Base-by-base conservation (phyloP, 2,888 invertebrate species). In the Athrips mouffetella region DNA sequence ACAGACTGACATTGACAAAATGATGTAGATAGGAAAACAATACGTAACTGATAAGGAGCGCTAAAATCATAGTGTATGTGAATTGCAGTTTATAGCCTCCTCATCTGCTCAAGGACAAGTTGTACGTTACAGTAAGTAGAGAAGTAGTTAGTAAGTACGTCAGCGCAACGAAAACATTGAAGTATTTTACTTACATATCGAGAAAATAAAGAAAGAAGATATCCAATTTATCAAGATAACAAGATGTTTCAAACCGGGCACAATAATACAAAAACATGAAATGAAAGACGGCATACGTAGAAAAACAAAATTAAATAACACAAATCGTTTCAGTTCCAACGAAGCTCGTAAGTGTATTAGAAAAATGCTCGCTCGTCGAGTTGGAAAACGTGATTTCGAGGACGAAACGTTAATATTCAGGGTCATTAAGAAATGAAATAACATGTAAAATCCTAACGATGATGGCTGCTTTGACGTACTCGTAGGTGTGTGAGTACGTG, bases 1-100 rank as follows among this genome's bases (percentile, higher is more conserved):
- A 35, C 25, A n/a, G 30, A 6, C 30, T 21, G 39, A 39, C 39
- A 40, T 16, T 30, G 30, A 29, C 47, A 16, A 41, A n/a, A 21
- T 29, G 30, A 3, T 18, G 10, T 18, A 27, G 33, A 45, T 23
- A 39, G 18, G 46, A 51, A 50, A 49, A 49, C 51, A 51, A 49
- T 45, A 49, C 46, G 46, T 44, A 39, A 49, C 49, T 46, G 54
- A 54, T 53, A 55, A 55, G 50, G 53, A 41, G 48, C 44, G 50
- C 42, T 52, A 53, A 51, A 51, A 30, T 39, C 15, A 29, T 13
- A 5, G 13, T 30, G n/a, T 37, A 20, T 40, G 50, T 48, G 45
- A 50, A 39, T 49, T 48, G 44, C 49, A 51, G 49, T 53, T 50
- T 55, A 33, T 47, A 48, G 42, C 42, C 30, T 18, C 44, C 25